phyloP scores from a whole-genome alignment of 2,888 invertebrate genomes.

The Erebia palarica region DNA sequence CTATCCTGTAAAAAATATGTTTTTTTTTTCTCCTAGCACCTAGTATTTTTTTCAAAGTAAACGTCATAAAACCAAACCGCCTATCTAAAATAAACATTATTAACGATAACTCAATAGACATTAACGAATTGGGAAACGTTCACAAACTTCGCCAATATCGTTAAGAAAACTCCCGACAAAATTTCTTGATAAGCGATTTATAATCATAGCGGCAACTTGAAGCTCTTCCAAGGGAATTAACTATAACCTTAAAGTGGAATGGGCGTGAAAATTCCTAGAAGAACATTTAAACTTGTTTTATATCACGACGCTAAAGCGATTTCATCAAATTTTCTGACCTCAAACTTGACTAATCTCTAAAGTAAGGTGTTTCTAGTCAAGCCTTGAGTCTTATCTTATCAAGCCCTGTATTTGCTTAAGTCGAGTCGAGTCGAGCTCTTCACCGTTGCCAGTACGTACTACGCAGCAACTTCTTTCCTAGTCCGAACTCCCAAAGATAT shows the following conservation, averaged over 20 bases:
- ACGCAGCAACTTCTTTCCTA: too few relatives aligned
- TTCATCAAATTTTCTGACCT: background rate
- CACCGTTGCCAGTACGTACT: too few relatives aligned
- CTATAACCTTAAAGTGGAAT: constrained; percentile 55
- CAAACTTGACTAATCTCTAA: too few relatives aligned
- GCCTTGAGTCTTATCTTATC: too few relatives aligned
- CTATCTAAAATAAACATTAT: constrained; percentile 18
- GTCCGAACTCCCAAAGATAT: too few relatives aligned
- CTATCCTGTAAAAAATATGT: too few relatives aligned
- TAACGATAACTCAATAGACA: constrained; percentile 47
- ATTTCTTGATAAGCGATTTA: constrained; percentile 77
- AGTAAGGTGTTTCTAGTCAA: too few relatives aligned
- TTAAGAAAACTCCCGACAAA: constrained; percentile 56
- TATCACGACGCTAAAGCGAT: constrained; percentile 4
- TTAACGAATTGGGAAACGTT: constrained; percentile 59
- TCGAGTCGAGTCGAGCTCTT: too few relatives aligned
- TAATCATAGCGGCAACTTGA: constrained; percentile 62
- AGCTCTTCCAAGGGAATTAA: constrained; percentile 53
- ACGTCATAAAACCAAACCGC: constrained; percentile 10
- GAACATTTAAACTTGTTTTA: constrained; percentile 21
- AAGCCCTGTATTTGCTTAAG: too few relatives aligned
- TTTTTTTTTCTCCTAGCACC: background rate
- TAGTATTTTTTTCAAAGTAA: background rate
- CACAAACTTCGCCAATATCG: constrained; percentile 73
- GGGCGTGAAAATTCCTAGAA: constrained; percentile 43